Evolutionary conservation across 1,140 invertebrate genomes (phyloP), one percentile per base, ranked within the genome.

Genomic region (Drosophila littoralis): DNA sequence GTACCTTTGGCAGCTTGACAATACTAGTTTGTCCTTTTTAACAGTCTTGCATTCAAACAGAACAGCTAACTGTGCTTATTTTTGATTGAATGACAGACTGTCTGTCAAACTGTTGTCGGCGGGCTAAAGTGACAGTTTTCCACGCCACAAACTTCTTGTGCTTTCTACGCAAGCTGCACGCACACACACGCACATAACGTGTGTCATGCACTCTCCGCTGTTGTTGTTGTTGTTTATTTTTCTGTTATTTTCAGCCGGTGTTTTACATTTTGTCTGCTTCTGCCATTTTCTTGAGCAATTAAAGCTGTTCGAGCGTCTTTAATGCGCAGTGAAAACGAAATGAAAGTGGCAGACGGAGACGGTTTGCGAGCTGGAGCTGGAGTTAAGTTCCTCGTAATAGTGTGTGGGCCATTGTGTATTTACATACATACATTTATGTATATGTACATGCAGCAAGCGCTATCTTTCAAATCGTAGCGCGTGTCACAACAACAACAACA

Each of bases 311-410:
- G 82, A 88, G 73, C 76, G 83, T 82, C 73, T 83, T 88, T 83
- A 89, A 89, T 88, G 84, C 84, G 73, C 77, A 88, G 83, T 88
- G 83, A 88, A 88, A 88, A 77, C 77, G 60, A 88, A 88, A 88
- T 88, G 83, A 88, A 88, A 88, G 83, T 88, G 83, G 66, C 77
- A 51, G 73, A 52, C 48, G 58, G 58, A 69, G 48, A 75, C 54
- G 67, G 75, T 71, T 67, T 76, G 69, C 63, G 67, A 75, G 67
- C 46, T 58, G 71, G 59, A 64, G 52, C 43, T 60, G 65, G 50
- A 42, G 46, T 63, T 79, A 60, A 60, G 46, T 64, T 58, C 33
- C 33, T 77, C 79, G 59, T 60, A 71, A 65, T 66, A 61, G 42
- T 69, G 66, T 66, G 66, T 66, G 55, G 50, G 43, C 43, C 67